Conservation (phyloP, 2,113 vertebrate species). For the Formicarius rufipectus region DNA sequence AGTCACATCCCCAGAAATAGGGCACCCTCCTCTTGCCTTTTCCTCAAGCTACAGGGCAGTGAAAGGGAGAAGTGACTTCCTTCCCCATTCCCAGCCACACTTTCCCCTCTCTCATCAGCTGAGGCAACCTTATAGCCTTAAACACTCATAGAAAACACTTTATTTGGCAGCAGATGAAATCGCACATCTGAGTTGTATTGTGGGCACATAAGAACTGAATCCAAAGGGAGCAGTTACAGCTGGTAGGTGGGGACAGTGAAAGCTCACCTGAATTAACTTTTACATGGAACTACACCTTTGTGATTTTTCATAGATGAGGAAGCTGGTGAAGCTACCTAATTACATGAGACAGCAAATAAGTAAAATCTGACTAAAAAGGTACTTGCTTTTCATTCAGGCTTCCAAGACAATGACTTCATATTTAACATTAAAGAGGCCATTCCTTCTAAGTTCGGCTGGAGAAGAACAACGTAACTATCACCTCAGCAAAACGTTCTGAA, state of each 20-base stretch:
- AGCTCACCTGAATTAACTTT: background rate
- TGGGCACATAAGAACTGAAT: background rate
- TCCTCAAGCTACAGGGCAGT: background rate
- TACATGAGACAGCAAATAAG: constrained; percentile 17
- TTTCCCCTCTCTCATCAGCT: background rate
- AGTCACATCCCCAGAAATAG: background rate
- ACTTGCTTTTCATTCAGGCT: constrained; percentile 24
- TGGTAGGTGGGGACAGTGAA: background rate
- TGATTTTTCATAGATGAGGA: background rate
- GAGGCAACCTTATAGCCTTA: background rate
- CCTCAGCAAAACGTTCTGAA: background rate
- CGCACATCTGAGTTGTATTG: background rate
- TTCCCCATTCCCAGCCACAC: background rate
- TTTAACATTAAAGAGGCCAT: background rate
- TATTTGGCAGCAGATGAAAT: background rate
- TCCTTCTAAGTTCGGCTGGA: background rate
- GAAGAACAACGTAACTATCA: background rate
- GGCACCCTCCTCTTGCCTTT: background rate
- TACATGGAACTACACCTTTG: background rate
- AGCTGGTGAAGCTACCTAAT: background rate
- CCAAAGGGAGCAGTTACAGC: background rate
- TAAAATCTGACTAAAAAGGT: background rate
- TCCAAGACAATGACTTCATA: background rate
- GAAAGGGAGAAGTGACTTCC: background rate
- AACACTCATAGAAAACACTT: background rate